Percentiles rank a stretch among this genome's conserved stretches.
Conservation (phyloP, 2,797 vertebrate species). For the Gephyroberyx darwinii region DNA sequence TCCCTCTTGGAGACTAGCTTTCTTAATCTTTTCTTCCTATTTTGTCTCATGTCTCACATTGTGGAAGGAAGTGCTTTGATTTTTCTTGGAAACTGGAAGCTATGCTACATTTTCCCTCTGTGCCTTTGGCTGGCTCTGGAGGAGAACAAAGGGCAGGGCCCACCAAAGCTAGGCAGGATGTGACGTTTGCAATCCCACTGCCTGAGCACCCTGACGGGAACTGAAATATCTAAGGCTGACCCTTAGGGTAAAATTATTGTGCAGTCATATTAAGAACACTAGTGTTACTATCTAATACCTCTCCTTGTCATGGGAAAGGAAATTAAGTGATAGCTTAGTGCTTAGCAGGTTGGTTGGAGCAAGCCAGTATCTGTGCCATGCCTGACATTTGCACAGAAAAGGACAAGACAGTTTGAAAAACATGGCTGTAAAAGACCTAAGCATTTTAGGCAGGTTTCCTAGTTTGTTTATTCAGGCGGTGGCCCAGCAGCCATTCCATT, state of each 20-base stretch:
- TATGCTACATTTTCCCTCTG: not conserved
- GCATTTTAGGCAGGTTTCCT: not conserved
- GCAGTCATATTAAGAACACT: not conserved
- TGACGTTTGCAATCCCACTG: slow-evolving; percentile 33
- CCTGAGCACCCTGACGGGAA: slow-evolving; percentile 30
- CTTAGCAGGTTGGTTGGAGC: slow-evolving; percentile 29
- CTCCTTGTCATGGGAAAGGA: not conserved
- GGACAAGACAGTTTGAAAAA: not conserved
- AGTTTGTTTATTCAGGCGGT: not conserved
- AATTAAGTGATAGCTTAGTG: slow-evolving; percentile 10
- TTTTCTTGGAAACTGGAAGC: not conserved
- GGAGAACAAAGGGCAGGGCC: slow-evolving; percentile 57
- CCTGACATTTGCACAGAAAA: not conserved
- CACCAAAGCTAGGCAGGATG: slow-evolving; percentile 53
- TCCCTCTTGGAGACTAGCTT: not conserved
- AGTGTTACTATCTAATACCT: not conserved
- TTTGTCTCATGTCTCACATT: slow-evolving; percentile 4
- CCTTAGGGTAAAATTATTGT: slow-evolving; percentile 2
- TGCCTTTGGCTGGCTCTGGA: slow-evolving; percentile 10
- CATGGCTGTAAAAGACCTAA: not conserved
- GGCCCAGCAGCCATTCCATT: not conserved
- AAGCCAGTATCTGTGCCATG: not conserved
- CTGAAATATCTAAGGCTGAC: slow-evolving; percentile 3
- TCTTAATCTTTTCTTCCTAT: not conserved
- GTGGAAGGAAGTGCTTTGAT: slow-evolving; percentile 25